Percentiles rank a stretch among this genome's conserved stretches.
Evolutionary conservation across 2,888 invertebrate species (phyloP).

Genomic region (Beris morrisii): DNA sequence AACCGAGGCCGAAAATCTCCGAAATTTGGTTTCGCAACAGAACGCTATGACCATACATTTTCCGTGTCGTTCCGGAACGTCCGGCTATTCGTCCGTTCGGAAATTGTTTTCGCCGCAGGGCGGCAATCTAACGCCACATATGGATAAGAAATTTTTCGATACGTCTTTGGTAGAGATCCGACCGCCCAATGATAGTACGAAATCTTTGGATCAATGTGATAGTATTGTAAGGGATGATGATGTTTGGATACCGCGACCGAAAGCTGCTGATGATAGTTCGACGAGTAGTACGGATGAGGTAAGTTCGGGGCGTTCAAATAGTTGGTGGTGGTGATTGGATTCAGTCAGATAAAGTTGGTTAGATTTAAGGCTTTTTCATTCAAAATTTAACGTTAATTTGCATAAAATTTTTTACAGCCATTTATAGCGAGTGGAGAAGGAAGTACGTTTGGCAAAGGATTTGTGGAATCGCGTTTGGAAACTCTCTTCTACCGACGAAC

Average conservation of each 20-base stretch:
- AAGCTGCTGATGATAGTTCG: constrained; percentile 13
- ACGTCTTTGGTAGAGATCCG: constrained; percentile 80
- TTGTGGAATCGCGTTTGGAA: too few relatives aligned
- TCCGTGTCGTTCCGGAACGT: constrained; percentile 62
- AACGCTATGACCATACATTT: constrained; percentile 70
- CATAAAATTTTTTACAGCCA: too few relatives aligned
- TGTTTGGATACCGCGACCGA: constrained; percentile 41
- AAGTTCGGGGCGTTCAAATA: constrained; percentile 1
- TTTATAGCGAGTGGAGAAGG: too few relatives aligned
- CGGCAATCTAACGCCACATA: constrained; percentile 61
- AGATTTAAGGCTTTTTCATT: too few relatives aligned
- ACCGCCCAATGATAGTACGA: constrained; percentile 46
- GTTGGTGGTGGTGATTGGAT: too few relatives aligned
- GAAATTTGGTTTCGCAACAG: constrained; percentile 46
- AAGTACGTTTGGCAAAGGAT: too few relatives aligned
- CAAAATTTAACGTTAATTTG: too few relatives aligned
- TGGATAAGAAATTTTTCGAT: constrained; percentile 80
- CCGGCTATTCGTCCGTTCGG: constrained; percentile 62
- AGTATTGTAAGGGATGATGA: constrained; percentile 35
- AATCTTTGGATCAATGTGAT: constrained; percentile 46
- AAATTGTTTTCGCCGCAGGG: constrained; percentile 59
- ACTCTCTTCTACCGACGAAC: too few relatives aligned
- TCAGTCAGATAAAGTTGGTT: too few relatives aligned
- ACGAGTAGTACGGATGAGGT: constrained; percentile 26
- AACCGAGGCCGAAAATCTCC: constrained; percentile 49